Base-by-base conservation (phyloP, 2,797 vertebrate genomes). In the Aselliscus stoliczkanus region DNA sequence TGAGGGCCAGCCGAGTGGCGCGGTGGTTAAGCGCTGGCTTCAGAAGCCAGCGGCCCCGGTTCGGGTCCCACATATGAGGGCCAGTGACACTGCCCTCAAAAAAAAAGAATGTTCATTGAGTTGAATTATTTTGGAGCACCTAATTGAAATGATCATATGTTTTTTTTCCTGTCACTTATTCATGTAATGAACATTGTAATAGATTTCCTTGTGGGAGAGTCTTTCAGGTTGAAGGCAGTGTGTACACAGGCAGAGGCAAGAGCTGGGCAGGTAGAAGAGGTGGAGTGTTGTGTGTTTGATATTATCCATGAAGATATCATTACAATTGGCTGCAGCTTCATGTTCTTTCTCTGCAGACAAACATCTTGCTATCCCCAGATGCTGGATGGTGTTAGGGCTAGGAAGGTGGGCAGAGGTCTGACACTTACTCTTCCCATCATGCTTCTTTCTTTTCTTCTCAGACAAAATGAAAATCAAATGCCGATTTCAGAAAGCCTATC, bases 401-500 rank as follows among this genome's bases (percentile, higher is more conserved):
- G 60, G 58, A 70, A 31, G 70, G 60, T 58, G 18, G n/a, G 14
- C n/a, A 31, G 37, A 42, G 25, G 4, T 83, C 29, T 92, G 60
- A 87, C 27, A 2, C 12, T 47, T 29, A 25, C 12, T 0, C 1
- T 83, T 93, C 0, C 27, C 65, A 34, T 88, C n/a, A 50, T 21
- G 0, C 64, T 15, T 5, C 79, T 95, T 84, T 4, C 80, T 10
- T 23, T 83, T 25, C 23, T 0, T 0, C 0, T 83, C 97, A 99
- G 99, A 98, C 84, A 98, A 99, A 95, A 98, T 98, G 92, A 97
- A 98, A 1, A 97, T 99, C 96, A 98, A 88, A 0, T 98, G 99
- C 96, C 98, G 95, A 69, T 99, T 99, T 23, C 99, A 99, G 97
- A 99, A 97, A 6, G 97, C 97, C 47, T 99, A 99, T 93, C 99